Evolutionary conservation across 2,797 vertebrate genomes (phyloP), one percentile per base, ranked within the genome.

Genomic region (Garrulus glandarius): DNA sequence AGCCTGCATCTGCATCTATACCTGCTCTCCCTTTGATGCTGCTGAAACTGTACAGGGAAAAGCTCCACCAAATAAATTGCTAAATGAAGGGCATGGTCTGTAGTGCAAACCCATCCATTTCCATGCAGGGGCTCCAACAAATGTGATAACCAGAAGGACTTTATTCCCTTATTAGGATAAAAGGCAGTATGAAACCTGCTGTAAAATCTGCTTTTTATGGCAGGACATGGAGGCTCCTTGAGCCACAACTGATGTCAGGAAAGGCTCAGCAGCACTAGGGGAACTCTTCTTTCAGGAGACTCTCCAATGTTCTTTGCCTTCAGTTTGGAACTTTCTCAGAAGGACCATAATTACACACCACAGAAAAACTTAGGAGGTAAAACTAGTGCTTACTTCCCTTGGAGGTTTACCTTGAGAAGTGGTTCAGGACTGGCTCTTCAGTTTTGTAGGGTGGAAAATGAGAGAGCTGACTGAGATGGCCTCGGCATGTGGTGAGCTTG

Each of bases 141-240:
- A 44, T 59, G 59, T 90, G 79, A 87, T 90, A 84, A 94, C 82
- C 52, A 95, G 69, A 68, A 89, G 55, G 80, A 44, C 65, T 92
- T 92, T 65, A 60, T 94, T 95, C 34, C 84, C 95, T 81, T 94
- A 90, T 92, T 94, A 94, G 96, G 95, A 78, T 80, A 92, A 92
- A 95, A 94, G 67, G n/a, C 85, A 90, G 39, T 63, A 88, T 49
- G 61, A 90, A 95, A 90, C 84, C 89, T 90, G 76, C 53, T 74
- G 63, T 76, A 90, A 96, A 96, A 93, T 60, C 55, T 90, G 55
- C 79, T 93, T 91, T 90, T 92, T 72, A 79, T 92, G 79, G 89
- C 82, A 94, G 79, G 55, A 81, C 82, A 50, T 34, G 50, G 76
- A 78, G 53, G 36, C 26, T 93, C 21, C 72, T 59, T 63, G 76